Conservation (phyloP, 2,888 invertebrate genomes). For the Noctua pronuba region DNA sequence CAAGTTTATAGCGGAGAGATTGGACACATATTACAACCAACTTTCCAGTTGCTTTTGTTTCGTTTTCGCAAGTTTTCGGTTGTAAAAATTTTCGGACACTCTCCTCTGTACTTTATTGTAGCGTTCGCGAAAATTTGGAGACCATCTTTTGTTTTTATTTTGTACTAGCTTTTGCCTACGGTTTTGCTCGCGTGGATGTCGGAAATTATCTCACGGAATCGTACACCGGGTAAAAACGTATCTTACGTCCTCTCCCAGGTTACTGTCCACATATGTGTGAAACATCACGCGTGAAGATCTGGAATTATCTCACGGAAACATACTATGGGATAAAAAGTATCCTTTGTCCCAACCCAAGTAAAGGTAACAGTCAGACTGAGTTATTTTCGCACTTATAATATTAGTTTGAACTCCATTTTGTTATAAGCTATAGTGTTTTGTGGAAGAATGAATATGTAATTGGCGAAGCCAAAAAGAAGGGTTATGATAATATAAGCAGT, state of each 20-base stretch:
- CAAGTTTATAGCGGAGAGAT: conserved; percentile 79
- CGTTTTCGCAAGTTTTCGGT: conserved; percentile 52
- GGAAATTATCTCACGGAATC: neutral
- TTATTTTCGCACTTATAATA: neutral
- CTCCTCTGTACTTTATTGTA: conserved; percentile 23
- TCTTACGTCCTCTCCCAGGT: neutral
- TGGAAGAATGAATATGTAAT: neutral
- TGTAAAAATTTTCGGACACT: conserved; percentile 40
- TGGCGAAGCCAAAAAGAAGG: too few species aligned
- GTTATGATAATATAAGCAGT: too few species aligned
- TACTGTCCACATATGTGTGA: neutral
- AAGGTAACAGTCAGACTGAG: neutral
- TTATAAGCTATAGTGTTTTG: neutral
- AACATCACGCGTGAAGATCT: neutral
- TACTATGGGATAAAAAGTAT: neutral
- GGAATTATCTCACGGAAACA: neutral
- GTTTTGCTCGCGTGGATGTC: neutral
- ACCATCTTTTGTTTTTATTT: conserved; percentile 24
- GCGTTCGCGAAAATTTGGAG: conserved; percentile 14
- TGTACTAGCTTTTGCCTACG: neutral
- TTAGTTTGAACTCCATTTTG: neutral
- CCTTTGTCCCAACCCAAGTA: too few species aligned
- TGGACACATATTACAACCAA: conserved; percentile 74
- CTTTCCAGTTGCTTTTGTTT: conserved; percentile 49
- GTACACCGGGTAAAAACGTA: neutral